A percentile compares a stretch with the other conserved stretches of the same genome.
phyloP scores from a whole-genome alignment of 2,888 invertebrate genomes.

The Trilocha varians region DNA sequence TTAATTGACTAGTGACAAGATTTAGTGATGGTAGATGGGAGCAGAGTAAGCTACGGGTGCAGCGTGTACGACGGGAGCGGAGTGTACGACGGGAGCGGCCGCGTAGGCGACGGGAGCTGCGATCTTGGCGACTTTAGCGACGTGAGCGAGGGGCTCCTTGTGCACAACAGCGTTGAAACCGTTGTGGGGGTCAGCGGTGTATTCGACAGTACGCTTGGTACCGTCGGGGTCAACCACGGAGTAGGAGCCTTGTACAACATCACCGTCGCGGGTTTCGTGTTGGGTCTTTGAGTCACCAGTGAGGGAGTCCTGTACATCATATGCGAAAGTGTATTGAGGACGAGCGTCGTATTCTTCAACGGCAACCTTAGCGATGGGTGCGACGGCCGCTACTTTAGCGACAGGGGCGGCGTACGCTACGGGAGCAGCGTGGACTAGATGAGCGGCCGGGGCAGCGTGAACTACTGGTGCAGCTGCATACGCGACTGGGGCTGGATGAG shows the following conservation, averaged over 20 bases:
- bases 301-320: constrained; percentile 65
- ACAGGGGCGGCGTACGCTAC: constrained; percentile 25
- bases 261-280: constrained; percentile 68
- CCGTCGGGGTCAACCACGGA: constrained; percentile 68
- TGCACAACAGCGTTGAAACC: constrained; percentile 69
- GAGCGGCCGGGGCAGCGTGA: constrained; percentile 17
- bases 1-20: background rate
- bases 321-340: constrained; percentile 66
- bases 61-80: constrained; percentile 29
- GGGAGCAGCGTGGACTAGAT: constrained; percentile 21
- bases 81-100: constrained; percentile 31
- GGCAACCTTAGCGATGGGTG: constrained; percentile 26
- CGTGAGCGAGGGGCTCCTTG: constrained; percentile 47
- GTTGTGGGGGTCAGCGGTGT: constrained; percentile 58
- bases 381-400: constrained; percentile 25
- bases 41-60: constrained; percentile 52
- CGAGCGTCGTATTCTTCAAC: constrained; percentile 40
- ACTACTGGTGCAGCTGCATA: constrained; percentile 16
- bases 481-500: constrained; percentile 32
- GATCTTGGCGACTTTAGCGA: constrained; percentile 27
- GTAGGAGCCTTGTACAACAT: constrained; percentile 66
- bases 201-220: constrained; percentile 65
- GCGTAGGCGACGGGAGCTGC: constrained; percentile 21
- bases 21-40: constrained; percentile 75
- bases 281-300: constrained; percentile 62